Conservation (phyloP, 2,888 invertebrate species). For the Odontocerum albicorne region DNA sequence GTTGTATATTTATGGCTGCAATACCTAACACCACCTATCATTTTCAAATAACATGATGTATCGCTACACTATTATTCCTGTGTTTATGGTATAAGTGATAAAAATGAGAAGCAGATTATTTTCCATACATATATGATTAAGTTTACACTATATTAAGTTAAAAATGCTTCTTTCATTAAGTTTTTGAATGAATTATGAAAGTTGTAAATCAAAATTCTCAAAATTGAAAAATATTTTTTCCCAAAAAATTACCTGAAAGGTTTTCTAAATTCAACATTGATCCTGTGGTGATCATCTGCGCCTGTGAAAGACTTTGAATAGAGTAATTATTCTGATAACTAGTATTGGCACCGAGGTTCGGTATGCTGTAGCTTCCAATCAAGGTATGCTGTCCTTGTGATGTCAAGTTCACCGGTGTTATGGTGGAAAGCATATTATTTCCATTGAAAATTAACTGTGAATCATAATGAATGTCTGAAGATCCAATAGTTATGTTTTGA, state of each 20-base stretch:
- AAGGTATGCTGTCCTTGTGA: conserved; percentile 24
- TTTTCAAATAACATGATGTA: no score
- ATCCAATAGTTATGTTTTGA: conserved; percentile 22
- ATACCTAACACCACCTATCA: no score
- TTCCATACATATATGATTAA: no score
- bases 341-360: conserved; percentile 15
- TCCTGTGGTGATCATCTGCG: conserved; percentile 30
- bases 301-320: conserved; percentile 22
- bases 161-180: no score
- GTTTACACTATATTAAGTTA: no score
- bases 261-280: conserved; percentile 31
- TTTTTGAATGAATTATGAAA: no score
- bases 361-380: conserved; percentile 21
- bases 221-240: no score
- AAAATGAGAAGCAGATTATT: no score
- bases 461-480: conserved; percentile 20
- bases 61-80: no score
- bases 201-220: no score
- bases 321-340: conserved; percentile 24
- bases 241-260: conserved; percentile 20
- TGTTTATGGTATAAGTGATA: no score
- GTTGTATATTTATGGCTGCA: no score
- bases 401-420: conserved; percentile 28
- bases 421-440: conserved; percentile 22
- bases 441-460: conserved; percentile 27